Conservation (phyloP, 2,797 vertebrate genomes). For the Coracias cyanogaster region DNA sequence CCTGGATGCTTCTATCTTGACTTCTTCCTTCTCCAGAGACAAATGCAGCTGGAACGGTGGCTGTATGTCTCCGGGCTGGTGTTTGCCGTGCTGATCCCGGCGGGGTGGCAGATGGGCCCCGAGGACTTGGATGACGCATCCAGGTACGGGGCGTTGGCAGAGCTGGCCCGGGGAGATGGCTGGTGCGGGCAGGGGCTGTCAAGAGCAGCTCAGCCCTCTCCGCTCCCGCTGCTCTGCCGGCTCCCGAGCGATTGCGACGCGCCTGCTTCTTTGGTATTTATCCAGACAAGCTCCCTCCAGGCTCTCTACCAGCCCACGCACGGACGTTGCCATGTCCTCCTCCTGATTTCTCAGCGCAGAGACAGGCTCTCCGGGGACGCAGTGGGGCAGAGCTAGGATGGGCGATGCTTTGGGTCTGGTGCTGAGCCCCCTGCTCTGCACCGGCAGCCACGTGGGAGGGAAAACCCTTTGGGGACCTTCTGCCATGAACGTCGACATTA, state of each 20-base stretch:
- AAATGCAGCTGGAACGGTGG: slow-evolving; percentile 7
- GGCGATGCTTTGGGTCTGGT: not conserved
- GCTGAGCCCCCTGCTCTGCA: not conserved
- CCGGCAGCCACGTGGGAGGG: accelerated
- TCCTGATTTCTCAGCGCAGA: not conserved
- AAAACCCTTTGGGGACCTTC: not conserved
- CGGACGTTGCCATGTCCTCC: accelerated
- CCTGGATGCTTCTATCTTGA: accelerated
- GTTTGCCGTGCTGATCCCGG: slow-evolving; percentile 63
- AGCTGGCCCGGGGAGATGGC: not conserved
- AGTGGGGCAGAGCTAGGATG: not conserved
- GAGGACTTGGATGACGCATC: slow-evolving; percentile 35
- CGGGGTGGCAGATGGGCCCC: slow-evolving; percentile 66
- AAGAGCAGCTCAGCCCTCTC: not conserved
- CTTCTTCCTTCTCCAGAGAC: not conserved
- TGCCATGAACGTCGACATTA: no score
- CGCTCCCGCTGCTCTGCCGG: accelerated
- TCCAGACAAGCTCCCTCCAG: not conserved
- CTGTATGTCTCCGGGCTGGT: slow-evolving; percentile 51
- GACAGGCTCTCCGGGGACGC: accelerated
- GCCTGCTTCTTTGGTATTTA: not conserved
- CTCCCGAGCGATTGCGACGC: not conserved
- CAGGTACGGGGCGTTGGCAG: not conserved
- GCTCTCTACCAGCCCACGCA: not conserved
- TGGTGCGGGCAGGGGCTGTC: not conserved